Base-by-base conservation (phyloP, 2,797 vertebrate genomes). In the Liparis tanakae region DNA sequence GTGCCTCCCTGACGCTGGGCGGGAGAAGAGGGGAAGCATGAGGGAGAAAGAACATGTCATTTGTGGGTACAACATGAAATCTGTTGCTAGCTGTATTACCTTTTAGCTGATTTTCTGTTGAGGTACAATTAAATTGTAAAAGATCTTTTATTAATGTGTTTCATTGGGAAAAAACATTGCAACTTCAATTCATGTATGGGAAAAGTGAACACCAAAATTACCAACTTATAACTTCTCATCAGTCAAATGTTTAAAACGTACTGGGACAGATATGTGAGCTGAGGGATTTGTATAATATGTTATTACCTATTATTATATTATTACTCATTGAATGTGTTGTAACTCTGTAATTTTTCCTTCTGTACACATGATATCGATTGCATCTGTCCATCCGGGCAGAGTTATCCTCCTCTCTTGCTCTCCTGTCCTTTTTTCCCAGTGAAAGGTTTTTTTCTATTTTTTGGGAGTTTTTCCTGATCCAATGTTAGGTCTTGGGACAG, bases 1-100 rank as follows among this genome's bases (percentile, higher is more conserved):
- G 95, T 92, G 3, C 81, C 93, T 18, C 97, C 97, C 70, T 98
- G 97, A 51, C 98, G 96, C 98, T 99, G 88, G 10, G 14, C 20
- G 25, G 7, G 17, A 51, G 5, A 39, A 41, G 10, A 30, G 14
- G 10, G 22, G 12, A 46, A n/a, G n/a, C 4, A 43, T 3, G 7
- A n/a, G 3, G 8, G n/a, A 15, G 7, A 53, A 1, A 56, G 43
- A 4, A 69, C 14, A 53, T 33, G 25, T 15, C 14, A 55, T 7
- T 55, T 30, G 14, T 55, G 14, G 25, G 33, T 55, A 17, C 17
- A 34, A 43, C 43, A 62, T 9, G 1, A 13, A 34, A 60, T 18
- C 25, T 44, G 14, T 55, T 12, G 5, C 6, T 36, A 9, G 13
- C 34, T 70, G 12, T 57, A 10, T 18, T 22, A 34, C 18, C 13